Evolutionary conservation across 2,797 vertebrate genomes (phyloP).

Genomic region (Myotis planiceps): DNA sequence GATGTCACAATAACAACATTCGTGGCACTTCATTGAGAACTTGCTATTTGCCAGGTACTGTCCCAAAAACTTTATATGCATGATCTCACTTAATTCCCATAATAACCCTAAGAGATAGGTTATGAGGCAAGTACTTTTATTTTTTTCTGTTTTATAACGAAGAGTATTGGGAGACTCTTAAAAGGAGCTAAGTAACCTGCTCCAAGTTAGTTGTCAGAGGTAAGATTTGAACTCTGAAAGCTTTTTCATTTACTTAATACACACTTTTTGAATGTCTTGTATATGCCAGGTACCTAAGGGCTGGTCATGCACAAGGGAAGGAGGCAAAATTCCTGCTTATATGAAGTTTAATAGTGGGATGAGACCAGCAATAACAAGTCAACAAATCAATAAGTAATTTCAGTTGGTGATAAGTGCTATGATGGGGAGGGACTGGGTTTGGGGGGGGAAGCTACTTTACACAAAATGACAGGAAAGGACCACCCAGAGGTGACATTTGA

Average conservation of each 20-base stretch:
- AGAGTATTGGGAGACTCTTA: background rate
- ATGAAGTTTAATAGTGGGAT: background rate
- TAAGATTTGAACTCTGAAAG: background rate
- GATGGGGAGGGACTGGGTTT: background rate
- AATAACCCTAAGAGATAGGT: background rate
- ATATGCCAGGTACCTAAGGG: background rate
- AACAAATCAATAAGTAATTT: slow-evolving; percentile 42
- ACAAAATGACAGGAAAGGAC: background rate
- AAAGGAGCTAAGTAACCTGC: background rate
- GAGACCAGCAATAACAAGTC: background rate
- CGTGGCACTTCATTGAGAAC: background rate
- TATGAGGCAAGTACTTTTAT: background rate
- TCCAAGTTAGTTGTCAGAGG: background rate
- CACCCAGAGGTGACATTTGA: background rate
- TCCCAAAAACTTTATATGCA: background rate
- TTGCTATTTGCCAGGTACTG: background rate
- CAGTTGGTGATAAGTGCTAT: background rate
- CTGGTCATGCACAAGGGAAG: background rate
- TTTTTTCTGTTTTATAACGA: background rate
- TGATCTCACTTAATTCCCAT: background rate
- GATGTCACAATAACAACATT: background rate
- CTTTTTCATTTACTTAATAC: background rate
- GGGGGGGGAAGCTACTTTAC: background rate
- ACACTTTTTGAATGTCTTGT: background rate
- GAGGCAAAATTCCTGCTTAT: background rate